Evolutionary conservation across 2,888 invertebrate genomes (phyloP), one percentile per base, ranked within the genome.

Genomic region (Drosophila buzzatii): DNA sequence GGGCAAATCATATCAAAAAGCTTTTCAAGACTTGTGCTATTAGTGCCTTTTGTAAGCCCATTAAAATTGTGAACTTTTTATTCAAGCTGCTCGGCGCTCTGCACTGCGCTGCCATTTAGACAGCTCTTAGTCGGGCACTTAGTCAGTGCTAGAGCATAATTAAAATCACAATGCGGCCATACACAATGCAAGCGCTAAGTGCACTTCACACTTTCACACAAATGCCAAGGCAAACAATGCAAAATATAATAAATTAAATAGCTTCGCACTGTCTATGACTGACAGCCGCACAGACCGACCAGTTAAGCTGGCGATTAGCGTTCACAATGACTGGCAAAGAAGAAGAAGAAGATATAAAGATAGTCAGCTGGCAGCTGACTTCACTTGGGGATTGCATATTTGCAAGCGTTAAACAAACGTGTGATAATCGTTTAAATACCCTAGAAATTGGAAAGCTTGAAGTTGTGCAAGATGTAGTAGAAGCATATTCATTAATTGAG

Each of bases 131-230:
- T 53, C 42, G 41, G 55, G 52, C 79, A 79, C 79, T 86, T 79
- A 79, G 83, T 41, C 74, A 65, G 72, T 53, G 69, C 69, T 69
- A 71, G 74, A 72, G 60, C 70, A 75, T 84, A 85, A 87, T 85
- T 87, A 87, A 87, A 74, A 75, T 69, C 79, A 85, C 87, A 85
- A 85, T 82, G 79, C 74, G 62, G 66, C 73, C 74, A 64, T 62
- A 82, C 39, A 39, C 39, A 39, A 16, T n/a, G 70, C 44, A 66
- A 66, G 56, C 57, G 65, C 58, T 63, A 76, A 86, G 85, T 82
- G 84, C 87, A 85, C 82, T 85, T 82, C 64, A 59, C 75, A 73
- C 81, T 76, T 73, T 83, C 68, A 73, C 72, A 73, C 74, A 79
- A 81, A 73, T 80, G 81, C 71, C 61, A 35, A 53, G 51, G 31